phyloP scores from a whole-genome alignment of 2,888 invertebrate species.

The Drosophila koepferae region DNA sequence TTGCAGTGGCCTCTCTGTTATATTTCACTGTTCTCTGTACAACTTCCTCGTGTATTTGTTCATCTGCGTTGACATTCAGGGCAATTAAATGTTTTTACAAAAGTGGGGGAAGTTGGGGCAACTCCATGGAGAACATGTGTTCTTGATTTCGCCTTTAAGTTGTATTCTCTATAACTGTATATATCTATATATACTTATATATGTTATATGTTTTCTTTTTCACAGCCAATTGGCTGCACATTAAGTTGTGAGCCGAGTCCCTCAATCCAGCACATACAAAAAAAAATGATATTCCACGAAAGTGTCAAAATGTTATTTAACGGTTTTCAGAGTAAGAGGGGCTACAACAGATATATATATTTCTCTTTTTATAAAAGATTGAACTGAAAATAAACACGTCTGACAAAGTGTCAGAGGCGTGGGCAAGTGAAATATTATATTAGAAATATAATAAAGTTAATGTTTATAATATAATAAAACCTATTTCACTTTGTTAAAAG shows the following conservation, averaged over 20 bases:
- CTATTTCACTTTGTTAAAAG: no score
- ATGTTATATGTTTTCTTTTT: constrained; percentile 38
- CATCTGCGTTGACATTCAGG: constrained; percentile 77
- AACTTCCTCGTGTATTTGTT: constrained; percentile 61
- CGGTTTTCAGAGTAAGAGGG: constrained; percentile 9
- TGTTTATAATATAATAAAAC: no score
- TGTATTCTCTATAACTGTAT: constrained; percentile 4
- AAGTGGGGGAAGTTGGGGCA: constrained; percentile 21
- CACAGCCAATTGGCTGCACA: constrained; percentile 73
- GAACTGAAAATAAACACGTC: background rate
- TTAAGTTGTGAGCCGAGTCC: constrained; percentile 68
- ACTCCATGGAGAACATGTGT: constrained; percentile 69
- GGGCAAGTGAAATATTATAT: background rate
- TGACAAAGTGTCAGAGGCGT: background rate
- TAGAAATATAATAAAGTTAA: background rate
- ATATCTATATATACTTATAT: constrained; percentile 10
- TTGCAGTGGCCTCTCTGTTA: constrained; percentile 51
- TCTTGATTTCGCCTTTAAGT: constrained; percentile 68
- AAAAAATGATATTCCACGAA: constrained; percentile 38
- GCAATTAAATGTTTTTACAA: constrained; percentile 72
- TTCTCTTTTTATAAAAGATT: constrained; percentile 3
- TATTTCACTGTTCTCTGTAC: constrained; percentile 35
- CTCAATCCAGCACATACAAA: background rate
- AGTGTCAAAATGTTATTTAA: constrained; percentile 70
- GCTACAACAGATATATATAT: background rate